A percentile compares a stretch with the other conserved stretches of the same genome.
Conservation (phyloP, 1,140 invertebrate genomes). For the Anastrepha obliqua region DNA sequence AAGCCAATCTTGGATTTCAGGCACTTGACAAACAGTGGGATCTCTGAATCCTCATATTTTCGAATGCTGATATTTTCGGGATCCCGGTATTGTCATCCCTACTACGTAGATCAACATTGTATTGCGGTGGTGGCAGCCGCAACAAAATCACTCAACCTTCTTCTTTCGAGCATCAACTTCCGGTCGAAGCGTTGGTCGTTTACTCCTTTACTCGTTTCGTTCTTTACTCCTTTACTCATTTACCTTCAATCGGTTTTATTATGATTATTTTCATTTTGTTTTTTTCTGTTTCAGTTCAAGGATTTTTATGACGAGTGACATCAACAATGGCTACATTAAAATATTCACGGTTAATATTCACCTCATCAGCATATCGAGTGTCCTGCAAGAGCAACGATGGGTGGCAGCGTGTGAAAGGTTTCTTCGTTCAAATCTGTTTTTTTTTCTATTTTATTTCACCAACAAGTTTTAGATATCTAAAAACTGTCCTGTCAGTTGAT, state of each 20-base stretch:
- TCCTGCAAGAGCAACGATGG: neutral
- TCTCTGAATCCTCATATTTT: no score
- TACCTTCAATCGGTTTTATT: constrained; percentile 47
- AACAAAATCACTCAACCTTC: neutral
- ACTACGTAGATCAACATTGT: neutral
- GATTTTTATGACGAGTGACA: constrained; percentile 26
- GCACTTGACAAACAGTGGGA: no score
- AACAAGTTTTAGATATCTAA: neutral
- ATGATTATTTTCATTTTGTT: constrained; percentile 10
- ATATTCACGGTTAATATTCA: neutral
- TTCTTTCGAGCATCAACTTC: constrained; percentile 33
- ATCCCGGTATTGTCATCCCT: no score
- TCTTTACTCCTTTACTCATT: neutral
- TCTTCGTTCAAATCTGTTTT: neutral
- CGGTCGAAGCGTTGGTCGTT: constrained; percentile 20
- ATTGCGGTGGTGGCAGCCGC: neutral
- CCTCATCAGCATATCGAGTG: neutral
- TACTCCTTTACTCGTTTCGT: constrained; percentile 19
- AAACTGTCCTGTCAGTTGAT: neutral
- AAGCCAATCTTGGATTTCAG: no score
- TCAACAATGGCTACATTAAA: neutral
- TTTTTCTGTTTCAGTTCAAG: constrained; percentile 19
- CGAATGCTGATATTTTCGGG: no score
- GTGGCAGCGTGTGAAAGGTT: neutral
- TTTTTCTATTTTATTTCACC: neutral